phyloP scores from a whole-genome alignment of 2,113 vertebrate species.

The Sprattus sprattus region DNA sequence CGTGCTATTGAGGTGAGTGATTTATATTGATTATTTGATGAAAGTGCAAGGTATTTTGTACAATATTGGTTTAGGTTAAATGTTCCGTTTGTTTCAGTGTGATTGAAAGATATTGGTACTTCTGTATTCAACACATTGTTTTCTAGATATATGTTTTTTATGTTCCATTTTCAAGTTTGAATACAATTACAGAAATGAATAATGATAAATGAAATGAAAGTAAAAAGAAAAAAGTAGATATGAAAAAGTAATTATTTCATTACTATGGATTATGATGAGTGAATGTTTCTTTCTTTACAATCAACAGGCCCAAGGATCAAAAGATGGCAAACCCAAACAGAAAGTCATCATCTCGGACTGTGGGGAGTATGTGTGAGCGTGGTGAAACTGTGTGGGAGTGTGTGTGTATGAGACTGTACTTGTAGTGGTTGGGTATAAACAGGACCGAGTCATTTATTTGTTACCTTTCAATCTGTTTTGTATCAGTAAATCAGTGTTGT shows the following conservation, averaged over 20 bases:
- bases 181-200: too few species aligned
- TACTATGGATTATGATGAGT: conserved; percentile 28
- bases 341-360: conserved; percentile 95
- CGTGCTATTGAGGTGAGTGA: conserved; percentile 81
- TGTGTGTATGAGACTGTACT: conserved; percentile 22
- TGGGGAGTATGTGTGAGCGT: conserved; percentile 81
- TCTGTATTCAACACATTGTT: too few species aligned
- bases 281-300: conserved; percentile 53
- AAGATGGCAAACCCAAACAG: conserved; percentile 91
- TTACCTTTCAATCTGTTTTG: conserved; percentile 40
- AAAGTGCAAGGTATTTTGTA: too few species aligned
- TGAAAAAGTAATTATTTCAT: not conserved
- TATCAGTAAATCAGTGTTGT: conserved; percentile 56
- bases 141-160: too few species aligned
- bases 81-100: not conserved
- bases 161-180: not conserved
- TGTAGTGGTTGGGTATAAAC: not conserved
- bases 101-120: not conserved
- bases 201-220: not conserved
- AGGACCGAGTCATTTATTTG: conserved; percentile 15
- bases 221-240: too few species aligned
- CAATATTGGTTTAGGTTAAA: too few species aligned
- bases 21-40: too few species aligned
- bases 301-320: conserved; percentile 85
- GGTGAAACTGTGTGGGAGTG: not conserved